Conservation (phyloP, 2,797 vertebrate species). For the Gephyroberyx darwinii region DNA sequence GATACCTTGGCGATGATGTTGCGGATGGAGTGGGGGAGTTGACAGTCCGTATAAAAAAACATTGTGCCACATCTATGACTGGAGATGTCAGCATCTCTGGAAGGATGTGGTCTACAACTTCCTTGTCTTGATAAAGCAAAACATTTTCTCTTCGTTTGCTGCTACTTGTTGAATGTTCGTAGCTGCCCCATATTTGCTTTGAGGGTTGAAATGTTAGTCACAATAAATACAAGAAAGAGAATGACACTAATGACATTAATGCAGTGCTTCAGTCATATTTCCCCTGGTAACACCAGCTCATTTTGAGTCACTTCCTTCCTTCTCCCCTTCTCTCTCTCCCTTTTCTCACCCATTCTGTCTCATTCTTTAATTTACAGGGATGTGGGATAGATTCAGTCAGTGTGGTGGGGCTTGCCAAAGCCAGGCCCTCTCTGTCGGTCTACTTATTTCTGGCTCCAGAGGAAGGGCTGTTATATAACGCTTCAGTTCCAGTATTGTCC, state of each 20-base stretch:
- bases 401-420: constrained; percentile 2
- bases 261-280: constrained; percentile 11
- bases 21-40: too few species aligned
- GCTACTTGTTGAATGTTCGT: neutral
- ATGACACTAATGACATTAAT: neutral
- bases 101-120: constrained; percentile 25
- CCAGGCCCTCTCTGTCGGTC: constrained; percentile 12
- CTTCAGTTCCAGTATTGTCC: constrained; percentile 38
- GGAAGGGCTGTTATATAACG: constrained; percentile 53
- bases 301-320: constrained; percentile 27
- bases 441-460: constrained; percentile 44
- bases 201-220: neutral
- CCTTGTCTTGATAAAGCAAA: constrained; percentile 3
- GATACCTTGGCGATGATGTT: too few species aligned
- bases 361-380: constrained; percentile 25
- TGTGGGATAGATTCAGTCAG: constrained; percentile 7
- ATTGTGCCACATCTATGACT: neutral
- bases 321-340: neutral
- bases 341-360: constrained; percentile 14
- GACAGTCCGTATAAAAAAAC: too few species aligned
- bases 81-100: neutral
- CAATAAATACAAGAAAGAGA: neutral
- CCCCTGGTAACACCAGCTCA: constrained; percentile 2
- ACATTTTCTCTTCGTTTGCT: neutral
- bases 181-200: neutral